phyloP scores from a whole-genome alignment of 2,797 vertebrate genomes.

The Chiroxiphia lanceolata region DNA sequence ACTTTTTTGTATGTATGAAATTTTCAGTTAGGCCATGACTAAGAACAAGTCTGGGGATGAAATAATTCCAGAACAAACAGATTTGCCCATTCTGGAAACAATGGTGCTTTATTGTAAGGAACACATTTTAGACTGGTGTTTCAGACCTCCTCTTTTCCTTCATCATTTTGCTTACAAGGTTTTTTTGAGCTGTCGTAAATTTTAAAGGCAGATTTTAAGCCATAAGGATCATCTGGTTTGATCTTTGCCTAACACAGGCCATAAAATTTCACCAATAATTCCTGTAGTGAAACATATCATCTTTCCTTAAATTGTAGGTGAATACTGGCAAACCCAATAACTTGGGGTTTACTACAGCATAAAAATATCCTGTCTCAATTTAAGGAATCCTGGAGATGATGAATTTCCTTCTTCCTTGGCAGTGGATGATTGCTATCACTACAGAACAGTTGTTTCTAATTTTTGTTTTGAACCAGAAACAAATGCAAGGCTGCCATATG shows the following conservation, averaged over 20 bases:
- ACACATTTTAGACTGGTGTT: background rate
- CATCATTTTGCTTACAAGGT: background rate
- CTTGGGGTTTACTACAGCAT: background rate
- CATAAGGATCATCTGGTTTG: constrained; percentile 5
- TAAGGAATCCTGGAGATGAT: constrained; percentile 18
- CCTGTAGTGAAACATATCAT: background rate
- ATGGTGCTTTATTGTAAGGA: background rate
- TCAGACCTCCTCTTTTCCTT: background rate
- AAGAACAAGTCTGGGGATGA: background rate
- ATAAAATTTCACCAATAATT: constrained; percentile 36
- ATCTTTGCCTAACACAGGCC: constrained; percentile 17
- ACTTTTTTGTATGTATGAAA: background rate
- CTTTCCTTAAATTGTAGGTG: constrained; percentile 4
- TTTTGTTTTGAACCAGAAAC: background rate
- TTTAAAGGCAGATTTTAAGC: constrained; percentile 23
- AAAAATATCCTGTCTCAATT: constrained; percentile 46
- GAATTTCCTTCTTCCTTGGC: constrained; percentile 19
- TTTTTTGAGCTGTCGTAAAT: constrained; percentile 13
- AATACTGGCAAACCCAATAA: constrained; percentile 17
- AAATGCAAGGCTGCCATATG: background rate
- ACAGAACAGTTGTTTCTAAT: constrained; percentile 32
- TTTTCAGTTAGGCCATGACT: background rate
- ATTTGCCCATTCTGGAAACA: background rate
- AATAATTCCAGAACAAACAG: background rate
- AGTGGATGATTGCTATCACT: background rate